Evolutionary conservation across 2,888 invertebrate species (phyloP).

Genomic region (Biston betularia): DNA sequence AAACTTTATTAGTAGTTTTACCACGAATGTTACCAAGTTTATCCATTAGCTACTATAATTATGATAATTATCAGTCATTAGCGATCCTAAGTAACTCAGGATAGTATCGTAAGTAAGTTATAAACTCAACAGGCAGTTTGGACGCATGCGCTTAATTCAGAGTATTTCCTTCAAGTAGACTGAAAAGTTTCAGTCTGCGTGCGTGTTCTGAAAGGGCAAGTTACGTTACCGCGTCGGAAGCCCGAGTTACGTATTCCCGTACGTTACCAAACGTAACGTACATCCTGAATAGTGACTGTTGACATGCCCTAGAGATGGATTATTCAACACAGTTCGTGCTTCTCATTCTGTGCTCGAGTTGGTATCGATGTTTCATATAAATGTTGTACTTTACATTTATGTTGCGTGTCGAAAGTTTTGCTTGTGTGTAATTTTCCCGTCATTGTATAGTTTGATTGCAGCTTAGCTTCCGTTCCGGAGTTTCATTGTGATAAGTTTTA

Average conservation of each 20-base stretch:
- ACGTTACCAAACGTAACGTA: slow-evolving; percentile 32
- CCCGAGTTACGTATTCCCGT: slow-evolving; percentile 39
- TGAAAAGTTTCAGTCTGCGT: slow-evolving; percentile 60
- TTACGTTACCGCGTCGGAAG: slow-evolving; percentile 21
- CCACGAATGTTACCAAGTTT: slow-evolving; percentile 14
- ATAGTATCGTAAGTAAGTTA: slow-evolving; percentile 33
- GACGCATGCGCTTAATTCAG: slow-evolving; percentile 60
- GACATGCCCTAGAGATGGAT: slow-evolving; percentile 61
- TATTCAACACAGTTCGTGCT: slow-evolving; percentile 68
- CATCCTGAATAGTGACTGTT: slow-evolving; percentile 25
- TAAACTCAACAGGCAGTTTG: slow-evolving; percentile 58
- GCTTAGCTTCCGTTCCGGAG: slow-evolving; percentile 36
- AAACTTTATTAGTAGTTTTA: slow-evolving; percentile 30
- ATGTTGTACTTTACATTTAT: slow-evolving; percentile 49
- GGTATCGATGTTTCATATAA: slow-evolving; percentile 59
- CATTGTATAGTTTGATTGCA: slow-evolving; percentile 59
- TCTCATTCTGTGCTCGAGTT: slow-evolving; percentile 74
- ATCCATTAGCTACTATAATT: slow-evolving; percentile 33
- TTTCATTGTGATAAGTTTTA: slow-evolving; percentile 22
- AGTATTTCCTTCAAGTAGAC: slow-evolving; percentile 41
- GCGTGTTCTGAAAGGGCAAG: slow-evolving; percentile 35
- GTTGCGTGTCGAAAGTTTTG: slow-evolving; percentile 67
- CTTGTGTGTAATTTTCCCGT: slow-evolving; percentile 68
- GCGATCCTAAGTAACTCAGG: slow-evolving; percentile 36
- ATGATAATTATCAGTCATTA: slow-evolving; percentile 32